These are phyloP conservation scores for Magallana gigas DNA, from an alignment of 1,140 invertebrate species.

Conservation along the genomic window DNA sequence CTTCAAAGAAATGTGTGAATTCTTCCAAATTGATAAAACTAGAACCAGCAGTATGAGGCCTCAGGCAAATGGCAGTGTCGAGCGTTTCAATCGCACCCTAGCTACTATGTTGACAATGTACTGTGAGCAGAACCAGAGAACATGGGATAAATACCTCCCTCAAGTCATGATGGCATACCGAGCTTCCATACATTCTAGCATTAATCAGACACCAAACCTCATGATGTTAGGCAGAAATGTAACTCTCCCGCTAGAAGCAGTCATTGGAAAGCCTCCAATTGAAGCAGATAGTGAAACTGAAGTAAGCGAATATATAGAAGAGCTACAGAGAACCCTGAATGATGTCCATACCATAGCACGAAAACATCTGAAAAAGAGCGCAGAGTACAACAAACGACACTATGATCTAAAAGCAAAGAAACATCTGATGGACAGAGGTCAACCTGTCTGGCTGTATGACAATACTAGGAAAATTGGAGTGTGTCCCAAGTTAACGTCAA, in stretches of 20 bases:
- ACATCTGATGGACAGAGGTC: slow-evolving; percentile 4
- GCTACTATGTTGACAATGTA: slow-evolving; percentile 66
- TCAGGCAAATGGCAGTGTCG: slow-evolving; percentile 61
- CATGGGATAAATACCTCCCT: slow-evolving; percentile 58
- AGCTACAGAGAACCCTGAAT: neutral
- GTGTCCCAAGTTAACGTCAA: slow-evolving; percentile 49
- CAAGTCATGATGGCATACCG: slow-evolving; percentile 54
- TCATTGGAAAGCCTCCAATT: slow-evolving; percentile 21
- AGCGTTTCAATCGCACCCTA: slow-evolving; percentile 71
- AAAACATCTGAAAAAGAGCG: slow-evolving; percentile 30
- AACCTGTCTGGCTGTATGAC: slow-evolving; percentile 52
- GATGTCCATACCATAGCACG: slow-evolving; percentile 15
- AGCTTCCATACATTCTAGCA: slow-evolving; percentile 51
- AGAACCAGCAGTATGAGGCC: slow-evolving; percentile 55
- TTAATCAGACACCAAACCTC: slow-evolving; percentile 54
- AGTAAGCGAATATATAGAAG: neutral
- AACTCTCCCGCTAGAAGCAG: slow-evolving; percentile 46
- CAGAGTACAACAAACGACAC: slow-evolving; percentile 33
- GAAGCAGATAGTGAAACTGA: neutral
- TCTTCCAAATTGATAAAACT: slow-evolving; percentile 45
- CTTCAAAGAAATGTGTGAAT: slow-evolving; percentile 48
- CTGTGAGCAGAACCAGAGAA: slow-evolving; percentile 37
- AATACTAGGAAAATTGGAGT: slow-evolving; percentile 45
- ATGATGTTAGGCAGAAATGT: slow-evolving; percentile 59
- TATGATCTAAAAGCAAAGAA: slow-evolving; percentile 33